Percentiles rank a stretch among this genome's conserved stretches.
Conservation (phyloP, 2,113 vertebrate species). For the Protobothrops mucrosquamatus region DNA sequence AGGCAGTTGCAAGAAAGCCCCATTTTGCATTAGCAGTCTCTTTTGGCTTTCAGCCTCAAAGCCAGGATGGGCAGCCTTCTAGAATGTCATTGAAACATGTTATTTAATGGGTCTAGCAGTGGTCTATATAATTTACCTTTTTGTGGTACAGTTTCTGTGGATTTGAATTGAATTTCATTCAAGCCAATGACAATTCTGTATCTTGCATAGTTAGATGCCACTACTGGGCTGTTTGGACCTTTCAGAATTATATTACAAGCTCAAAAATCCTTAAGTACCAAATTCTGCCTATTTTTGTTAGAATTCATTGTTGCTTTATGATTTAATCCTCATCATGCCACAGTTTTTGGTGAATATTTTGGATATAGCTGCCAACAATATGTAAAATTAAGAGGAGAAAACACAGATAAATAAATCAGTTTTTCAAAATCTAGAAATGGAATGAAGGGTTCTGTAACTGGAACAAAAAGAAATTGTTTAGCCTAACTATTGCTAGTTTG, state of each 20-base stretch:
- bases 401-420: neutral
- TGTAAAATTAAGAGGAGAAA: neutral
- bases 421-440: neutral
- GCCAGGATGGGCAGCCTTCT: neutral
- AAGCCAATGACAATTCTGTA: neutral
- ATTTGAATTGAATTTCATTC: neutral
- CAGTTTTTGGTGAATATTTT: neutral
- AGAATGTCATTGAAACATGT: neutral
- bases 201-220: neutral
- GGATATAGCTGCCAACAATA: neutral
- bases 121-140: neutral
- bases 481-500: too few species aligned
- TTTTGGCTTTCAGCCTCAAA: neutral
- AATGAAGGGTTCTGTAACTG: neutral
- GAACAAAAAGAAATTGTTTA: too few species aligned
- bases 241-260: neutral
- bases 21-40: neutral
- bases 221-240: neutral
- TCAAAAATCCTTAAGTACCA: neutral
- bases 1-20: neutral
- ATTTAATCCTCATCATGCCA: neutral
- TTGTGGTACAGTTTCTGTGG: neutral
- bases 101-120: neutral
- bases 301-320: neutral
- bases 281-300: neutral